Base-by-base conservation (phyloP, 2,888 invertebrate genomes). In the Ferdinandea cuprea region DNA sequence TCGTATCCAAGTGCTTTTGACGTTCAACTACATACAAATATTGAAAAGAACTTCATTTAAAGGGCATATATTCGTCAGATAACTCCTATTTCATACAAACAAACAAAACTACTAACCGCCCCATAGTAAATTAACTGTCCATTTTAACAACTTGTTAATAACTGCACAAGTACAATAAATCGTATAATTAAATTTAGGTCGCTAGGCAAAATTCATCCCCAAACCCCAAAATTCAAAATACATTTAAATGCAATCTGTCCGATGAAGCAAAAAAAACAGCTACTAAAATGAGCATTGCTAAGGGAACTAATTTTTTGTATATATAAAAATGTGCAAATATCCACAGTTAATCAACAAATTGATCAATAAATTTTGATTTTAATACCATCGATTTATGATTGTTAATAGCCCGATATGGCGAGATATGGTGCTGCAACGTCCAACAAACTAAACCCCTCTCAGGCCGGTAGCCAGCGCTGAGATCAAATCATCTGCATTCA, bases 381-480 rank as follows among this genome's bases (percentile, higher is more conserved):
- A 84, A 84, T 84, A 79, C 79, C 79, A 79, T 74, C 84, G 79
- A 84, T 84, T 84, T 84, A 84, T 84, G 84, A 84, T 79, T 84
- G 84, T 84, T 84, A 84, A 84, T 84, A 83, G 83, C 63, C 44
- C 58, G 61, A 58, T 63, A 56, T 68, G 46, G 48, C 7, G 15
- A n/a, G n/a, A n/a, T 50, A 28, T n/a, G 4, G 19, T 9, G 21
- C 15, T 63, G 46, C 15, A 9, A 35, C 13, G 13, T 37, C 66
- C 48, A 13, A n/a, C 48, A 13, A n/a, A 63, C 46, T 37, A 28
- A 37, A 32, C 37, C 9, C 28, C 63, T n/a, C 2, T n/a, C n/a
- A n/a, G n/a, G n/a, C n/a, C n/a, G n/a, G n/a, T n/a, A n/a, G 21
- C 44, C 6, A 21, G 5, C n/a, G n/a, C 11, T 17, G 50, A 66